A percentile compares a stretch with the other conserved stretches of the same genome.
Conservation (phyloP, 53 echinoderm and acorn worm genomes). For the Hippasteria phrygiana region DNA sequence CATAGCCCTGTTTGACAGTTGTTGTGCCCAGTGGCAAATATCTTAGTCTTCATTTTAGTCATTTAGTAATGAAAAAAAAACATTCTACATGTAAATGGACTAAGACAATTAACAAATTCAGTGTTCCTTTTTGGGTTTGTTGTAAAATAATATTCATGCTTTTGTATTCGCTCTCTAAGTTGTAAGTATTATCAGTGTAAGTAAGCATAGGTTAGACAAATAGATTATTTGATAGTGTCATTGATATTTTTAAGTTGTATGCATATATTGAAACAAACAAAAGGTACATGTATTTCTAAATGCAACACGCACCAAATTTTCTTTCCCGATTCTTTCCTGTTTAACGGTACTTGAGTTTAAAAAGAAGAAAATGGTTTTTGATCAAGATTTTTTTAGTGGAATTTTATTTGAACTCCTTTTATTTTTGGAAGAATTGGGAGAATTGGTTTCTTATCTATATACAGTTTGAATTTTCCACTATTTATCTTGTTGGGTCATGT, state of each 20-base stretch:
- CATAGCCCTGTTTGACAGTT: no score
- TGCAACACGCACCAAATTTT: slow-evolving; percentile 48
- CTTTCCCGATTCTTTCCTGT: slow-evolving; percentile 59
- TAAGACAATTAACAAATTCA: not conserved
- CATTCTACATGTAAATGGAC: not conserved
- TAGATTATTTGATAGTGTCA: slow-evolving; percentile 5
- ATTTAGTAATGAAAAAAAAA: no score
- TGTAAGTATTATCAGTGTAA: slow-evolving; percentile 17
- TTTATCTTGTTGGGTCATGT: slow-evolving; percentile 60
- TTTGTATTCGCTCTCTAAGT: slow-evolving; percentile 53
- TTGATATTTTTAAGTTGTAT: slow-evolving; percentile 45
- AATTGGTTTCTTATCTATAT: slow-evolving; percentile 63
- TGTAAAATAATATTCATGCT: slow-evolving; percentile 32
- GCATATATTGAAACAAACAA: slow-evolving; percentile 50
- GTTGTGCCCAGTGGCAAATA: no score
- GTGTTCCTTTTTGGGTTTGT: not conserved
- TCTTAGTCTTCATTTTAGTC: no score
- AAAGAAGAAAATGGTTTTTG: slow-evolving; percentile 3
- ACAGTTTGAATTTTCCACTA: slow-evolving; percentile 51
- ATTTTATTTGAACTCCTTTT: not conserved
- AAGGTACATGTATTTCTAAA: slow-evolving; percentile 31
- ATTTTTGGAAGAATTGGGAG: not conserved
- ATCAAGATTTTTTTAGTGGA: slow-evolving; percentile 16
- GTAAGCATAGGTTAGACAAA: not conserved
- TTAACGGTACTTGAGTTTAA: slow-evolving; percentile 15